Evolutionary conservation across 2,113 vertebrate genomes (phyloP), one percentile per base, ranked within the genome.

Genomic region (Pantherophis guttatus): DNA sequence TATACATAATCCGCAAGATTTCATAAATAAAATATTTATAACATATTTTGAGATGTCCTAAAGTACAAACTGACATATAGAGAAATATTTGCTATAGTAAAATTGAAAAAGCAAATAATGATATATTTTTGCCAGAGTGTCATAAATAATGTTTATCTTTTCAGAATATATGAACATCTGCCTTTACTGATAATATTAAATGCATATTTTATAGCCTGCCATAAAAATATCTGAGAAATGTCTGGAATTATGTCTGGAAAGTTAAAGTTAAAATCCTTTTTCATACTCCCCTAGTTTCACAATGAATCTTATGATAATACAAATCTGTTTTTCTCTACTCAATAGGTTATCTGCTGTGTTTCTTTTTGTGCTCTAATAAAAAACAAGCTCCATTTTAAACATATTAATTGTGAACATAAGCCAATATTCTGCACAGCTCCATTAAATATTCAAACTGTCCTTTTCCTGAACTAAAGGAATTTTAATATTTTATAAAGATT

Each of bases 151-250:
- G 1, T 15, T n/a, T 57, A 24, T 55, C 85, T 55, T 81, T 59
- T 91, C 44, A 19, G 94, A 93, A 57, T 59, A 89, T 75, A 70
- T 57, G 6, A 92, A 55, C 17, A 0, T 1, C 89, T 90, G 29
- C 6, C 89, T 91, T 15, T 10, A n/a, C 39, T 53, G 90, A 89
- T 91, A 94, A 85, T 62, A 94, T 89, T 62, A 87, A 70, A 44
- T 1, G 3, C 5, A 3, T 8, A 39, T 33, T 62, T 89, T 11
- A 6, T 29, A 92, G 6, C 50, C 9, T 8, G 15, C n/a, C 7
- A 17, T 0, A 62, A n/a, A 94, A 90, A 39, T 55, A 91, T 0
- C 81, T 81, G 57, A 33, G 52, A 87, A 95, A 90, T 90, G 89
- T 21, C 87, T 39, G n/a, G 6, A 93, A 91, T 90, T 85, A 1